These are phyloP conservation scores for Cetonia aurata DNA, from an alignment of 2,888 invertebrate genomes.

Conservation along the genomic window DNA sequence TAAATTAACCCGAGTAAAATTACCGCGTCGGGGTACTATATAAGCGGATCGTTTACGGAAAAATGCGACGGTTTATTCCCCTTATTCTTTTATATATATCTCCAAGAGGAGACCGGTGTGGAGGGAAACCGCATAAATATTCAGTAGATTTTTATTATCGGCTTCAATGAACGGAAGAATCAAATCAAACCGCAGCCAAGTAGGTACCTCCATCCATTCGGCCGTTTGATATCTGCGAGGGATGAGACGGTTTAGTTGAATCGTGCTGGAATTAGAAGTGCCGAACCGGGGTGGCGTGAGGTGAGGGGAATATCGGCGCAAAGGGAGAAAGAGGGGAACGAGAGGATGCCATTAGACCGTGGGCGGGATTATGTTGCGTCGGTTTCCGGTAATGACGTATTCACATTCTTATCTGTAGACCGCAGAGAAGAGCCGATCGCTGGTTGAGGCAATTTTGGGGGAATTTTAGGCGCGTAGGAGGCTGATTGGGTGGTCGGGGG, in stretches of 20 bases:
- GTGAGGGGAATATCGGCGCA: constrained; percentile 28
- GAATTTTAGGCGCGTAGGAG: background rate
- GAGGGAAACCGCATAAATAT: constrained; percentile 41
- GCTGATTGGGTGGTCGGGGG: background rate
- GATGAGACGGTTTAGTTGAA: no score
- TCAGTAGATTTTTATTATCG: constrained; percentile 45
- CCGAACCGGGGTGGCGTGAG: constrained; percentile 15
- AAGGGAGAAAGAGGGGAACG: background rate
- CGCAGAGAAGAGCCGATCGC: constrained; percentile 55
- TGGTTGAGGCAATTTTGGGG: constrained; percentile 5
- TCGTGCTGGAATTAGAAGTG: no score
- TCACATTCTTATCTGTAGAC: constrained; percentile 54
- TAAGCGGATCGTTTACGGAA: constrained; percentile 3
- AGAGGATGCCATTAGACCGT: constrained; percentile 47
- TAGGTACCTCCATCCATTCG: no score
- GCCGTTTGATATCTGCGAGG: no score
- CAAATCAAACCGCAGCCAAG: constrained; percentile 37
- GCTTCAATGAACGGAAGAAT: constrained; percentile 43
- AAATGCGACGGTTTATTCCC: background rate
- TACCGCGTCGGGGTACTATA: constrained; percentile 10
- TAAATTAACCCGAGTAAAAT: constrained; percentile 28
- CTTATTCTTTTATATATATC: background rate
- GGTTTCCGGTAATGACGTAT: constrained; percentile 54
- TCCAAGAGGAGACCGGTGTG: background rate
- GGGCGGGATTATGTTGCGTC: constrained; percentile 54